Percentiles rank a stretch among this genome's conserved stretches.
Evolutionary conservation across 1,140 invertebrate genomes (phyloP).

Genomic region (Caerostris extrusa): DNA sequence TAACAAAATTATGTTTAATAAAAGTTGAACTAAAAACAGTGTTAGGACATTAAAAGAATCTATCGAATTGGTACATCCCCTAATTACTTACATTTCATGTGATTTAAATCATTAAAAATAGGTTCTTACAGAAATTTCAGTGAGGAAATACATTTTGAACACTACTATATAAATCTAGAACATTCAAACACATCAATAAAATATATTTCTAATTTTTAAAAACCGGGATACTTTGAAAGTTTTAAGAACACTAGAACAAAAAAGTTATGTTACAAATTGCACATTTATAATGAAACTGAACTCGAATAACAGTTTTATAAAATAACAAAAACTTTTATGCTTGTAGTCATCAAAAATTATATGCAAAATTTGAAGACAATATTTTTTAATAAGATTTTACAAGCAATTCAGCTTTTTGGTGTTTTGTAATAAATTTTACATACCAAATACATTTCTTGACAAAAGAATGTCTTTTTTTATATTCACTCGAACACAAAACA

Average conservation of each 20-base stretch:
- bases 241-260: not conserved
- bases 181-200: not conserved
- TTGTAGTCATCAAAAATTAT: not conserved
- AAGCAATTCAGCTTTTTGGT: not conserved
- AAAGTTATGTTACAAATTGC: not conserved
- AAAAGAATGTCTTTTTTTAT: not conserved
- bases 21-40: no score
- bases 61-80: no score
- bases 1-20: no score
- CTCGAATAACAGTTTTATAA: not conserved
- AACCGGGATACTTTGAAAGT: not conserved
- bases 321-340: not conserved
- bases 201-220: not conserved
- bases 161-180: not conserved
- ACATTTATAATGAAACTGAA: constrained; percentile 15
- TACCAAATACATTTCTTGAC: not conserved
- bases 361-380: not conserved
- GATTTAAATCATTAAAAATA: no score
- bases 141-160: no score
- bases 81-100: no score
- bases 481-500: constrained; percentile 19
- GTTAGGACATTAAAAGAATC: no score
- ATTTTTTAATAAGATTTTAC: not conserved
- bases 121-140: no score
- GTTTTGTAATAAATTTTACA: not conserved